Evolutionary conservation across 2,797 vertebrate genomes (phyloP).

Genomic region (Urocyon cinereoargenteus): DNA sequence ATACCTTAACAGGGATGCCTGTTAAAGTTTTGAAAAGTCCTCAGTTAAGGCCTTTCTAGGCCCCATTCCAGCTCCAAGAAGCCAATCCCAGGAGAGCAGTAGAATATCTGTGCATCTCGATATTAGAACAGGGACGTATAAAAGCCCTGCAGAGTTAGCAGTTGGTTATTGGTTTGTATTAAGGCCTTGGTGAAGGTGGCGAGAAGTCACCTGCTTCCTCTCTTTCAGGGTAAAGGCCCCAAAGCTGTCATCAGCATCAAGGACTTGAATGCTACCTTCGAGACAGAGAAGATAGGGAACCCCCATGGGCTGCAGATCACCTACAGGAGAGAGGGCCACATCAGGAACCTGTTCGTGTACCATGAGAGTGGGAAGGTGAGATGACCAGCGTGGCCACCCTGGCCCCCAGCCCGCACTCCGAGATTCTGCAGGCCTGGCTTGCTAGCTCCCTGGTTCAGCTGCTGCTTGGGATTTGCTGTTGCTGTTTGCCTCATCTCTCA

Average conservation of each 20-base stretch:
- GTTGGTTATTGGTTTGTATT: background rate
- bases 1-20: background rate
- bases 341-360: slow-evolving; percentile 95
- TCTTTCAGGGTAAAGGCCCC: slow-evolving; percentile 90
- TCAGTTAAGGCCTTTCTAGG: background rate
- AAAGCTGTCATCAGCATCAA: slow-evolving; percentile 93
- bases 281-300: slow-evolving; percentile 94
- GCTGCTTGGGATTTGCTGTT: background rate
- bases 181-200: background rate
- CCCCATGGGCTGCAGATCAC: slow-evolving; percentile 94
- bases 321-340: slow-evolving; percentile 88
- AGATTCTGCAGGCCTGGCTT: accelerated
- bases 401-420: background rate
- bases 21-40: background rate
- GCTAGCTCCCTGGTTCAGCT: no score
- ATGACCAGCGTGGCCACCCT: accelerated
- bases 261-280: slow-evolving; percentile 95
- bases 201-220: background rate
- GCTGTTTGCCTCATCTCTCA: background rate
- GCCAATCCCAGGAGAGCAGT: background rate
- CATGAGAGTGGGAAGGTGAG: slow-evolving; percentile 93
- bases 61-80: background rate
- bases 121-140: background rate
- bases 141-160: background rate
- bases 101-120: background rate